Base-by-base conservation (phyloP, 2,888 invertebrate genomes). In the Proisotoma minuta region DNA sequence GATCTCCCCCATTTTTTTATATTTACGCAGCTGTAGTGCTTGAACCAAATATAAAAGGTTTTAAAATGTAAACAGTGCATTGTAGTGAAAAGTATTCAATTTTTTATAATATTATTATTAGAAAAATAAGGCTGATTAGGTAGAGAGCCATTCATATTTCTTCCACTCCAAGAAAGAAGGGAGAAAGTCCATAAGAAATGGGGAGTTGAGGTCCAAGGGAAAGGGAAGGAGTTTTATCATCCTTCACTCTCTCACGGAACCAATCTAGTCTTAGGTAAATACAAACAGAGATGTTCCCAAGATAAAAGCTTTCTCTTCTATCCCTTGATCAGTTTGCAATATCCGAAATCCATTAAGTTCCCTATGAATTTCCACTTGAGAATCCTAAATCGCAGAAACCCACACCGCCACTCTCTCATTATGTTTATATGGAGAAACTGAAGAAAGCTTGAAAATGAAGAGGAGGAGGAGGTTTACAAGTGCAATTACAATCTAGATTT, bases 341-440 rank as follows among this genome's bases (percentile, higher is more conserved):
- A 71, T 71, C 71, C 71, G 66, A 69, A 71, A 69, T 71, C 71
- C 71, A 71, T 71, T 71, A 71, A 68, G 63, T 59, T 51, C 57
- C 60, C 59, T 71, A 71, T 71, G 71, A 71, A 65, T 67, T 65
- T 67, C 71, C 68, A 68, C 68, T 68, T 63, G 62, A 60, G 60
- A 54, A 49, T 60, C 53, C 52, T 50, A 43, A 53, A 57, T 53
- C 48, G 20, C 26, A 28, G 23, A n/a, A 43, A 43, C 5, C 51
- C 54, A 52, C 52, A 52, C 59, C 52, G 48, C 26, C 59, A 15
- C 29, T 57, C 24, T 48, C 48, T 53, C 5, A 15, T n/a, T 34
- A 15, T 43, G 43, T 20, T 20, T 43, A 18, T 43, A 43, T 43
- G 43, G n/a, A n/a, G 43, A 43, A 43, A 43, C 18, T 5, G 15